Evolutionary conservation across 2,888 invertebrate species (phyloP), one percentile per base, ranked within the genome.

Genomic region (Agrotis puta): DNA sequence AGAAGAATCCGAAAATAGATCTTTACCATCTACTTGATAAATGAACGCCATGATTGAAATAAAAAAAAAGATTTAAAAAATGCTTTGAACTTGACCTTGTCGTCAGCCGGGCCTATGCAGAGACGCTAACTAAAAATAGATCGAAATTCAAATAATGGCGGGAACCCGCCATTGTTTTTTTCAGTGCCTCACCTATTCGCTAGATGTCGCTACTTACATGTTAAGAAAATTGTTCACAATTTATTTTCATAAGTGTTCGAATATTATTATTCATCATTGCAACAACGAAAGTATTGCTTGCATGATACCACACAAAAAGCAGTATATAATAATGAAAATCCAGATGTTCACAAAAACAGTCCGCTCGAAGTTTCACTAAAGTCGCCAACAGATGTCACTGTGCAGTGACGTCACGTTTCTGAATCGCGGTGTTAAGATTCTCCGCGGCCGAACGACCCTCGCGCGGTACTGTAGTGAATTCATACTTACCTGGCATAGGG

Each of bases 381-480:
- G 6, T 63, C 18, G 3, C 58, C 68, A 61, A 68, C 18, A 79
- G 79, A 79, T 79, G 83, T 67, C 79, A 54, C 65, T 72, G 14
- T 79, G 64, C 74, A 1, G 97, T 97, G 89, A 94, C 65, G 59
- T 69, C 79, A 63, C 57, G 22, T 72, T 79, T 65, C 58, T 79
- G 77, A 81, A 77, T 68, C 54, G 63, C 77, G 81, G 81, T 77
- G 81, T 81, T 61, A 57, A 77, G 77, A 82, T 63, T 68, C 62
- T 72, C 79, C 61, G 57, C 3, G 43, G 53, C 22, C 16, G 71
- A 79, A 72, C 16, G 72, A 84, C 75, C 20, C 45, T 43, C 53
- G 33, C 51, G 24, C 33, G 6, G 0, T 20, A 9, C 39, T 6
- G 27, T 27, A 9, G 1, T 0, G 0, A 76, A 83, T 0, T 59